Evolutionary conservation across 1,140 invertebrate genomes (phyloP).

Genomic region (Doryteuthis pealeii): DNA sequence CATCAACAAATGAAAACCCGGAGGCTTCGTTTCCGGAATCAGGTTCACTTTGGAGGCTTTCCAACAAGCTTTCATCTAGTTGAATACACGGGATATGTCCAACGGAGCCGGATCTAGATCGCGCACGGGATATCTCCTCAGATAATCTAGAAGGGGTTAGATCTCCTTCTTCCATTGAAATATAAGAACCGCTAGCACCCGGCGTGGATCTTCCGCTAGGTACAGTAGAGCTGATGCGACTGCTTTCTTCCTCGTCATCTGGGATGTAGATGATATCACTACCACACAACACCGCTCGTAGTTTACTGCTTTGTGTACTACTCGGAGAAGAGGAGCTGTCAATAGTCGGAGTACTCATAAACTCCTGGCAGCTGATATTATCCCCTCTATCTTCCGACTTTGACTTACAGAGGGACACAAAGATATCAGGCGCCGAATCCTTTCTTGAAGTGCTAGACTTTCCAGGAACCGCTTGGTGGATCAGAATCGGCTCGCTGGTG

Average conservation of each 20-base stretch:
- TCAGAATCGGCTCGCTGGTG: too few relatives aligned
- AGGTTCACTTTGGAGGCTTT: background rate
- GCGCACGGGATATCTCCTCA: background rate
- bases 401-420: background rate
- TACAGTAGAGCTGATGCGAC: background rate
- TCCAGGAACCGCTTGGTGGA: too few relatives aligned
- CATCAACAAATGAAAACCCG: too few relatives aligned
- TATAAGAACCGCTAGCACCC: background rate
- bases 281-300: background rate
- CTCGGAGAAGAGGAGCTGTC: too few relatives aligned
- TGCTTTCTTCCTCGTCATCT: background rate
- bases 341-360: constrained; percentile 3
- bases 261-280: background rate
- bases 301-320: background rate
- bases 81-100: background rate
- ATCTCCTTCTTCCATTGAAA: constrained; percentile 5
- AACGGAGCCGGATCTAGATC: background rate
- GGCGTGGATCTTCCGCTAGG: background rate
- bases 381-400: background rate
- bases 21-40: background rate
- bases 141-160: background rate
- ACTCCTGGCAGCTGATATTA: background rate
- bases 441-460: background rate
- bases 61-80: background rate
- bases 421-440: background rate